phyloP scores from a whole-genome alignment of 1,140 invertebrate genomes.

The Chrysomallon squamiferum region DNA sequence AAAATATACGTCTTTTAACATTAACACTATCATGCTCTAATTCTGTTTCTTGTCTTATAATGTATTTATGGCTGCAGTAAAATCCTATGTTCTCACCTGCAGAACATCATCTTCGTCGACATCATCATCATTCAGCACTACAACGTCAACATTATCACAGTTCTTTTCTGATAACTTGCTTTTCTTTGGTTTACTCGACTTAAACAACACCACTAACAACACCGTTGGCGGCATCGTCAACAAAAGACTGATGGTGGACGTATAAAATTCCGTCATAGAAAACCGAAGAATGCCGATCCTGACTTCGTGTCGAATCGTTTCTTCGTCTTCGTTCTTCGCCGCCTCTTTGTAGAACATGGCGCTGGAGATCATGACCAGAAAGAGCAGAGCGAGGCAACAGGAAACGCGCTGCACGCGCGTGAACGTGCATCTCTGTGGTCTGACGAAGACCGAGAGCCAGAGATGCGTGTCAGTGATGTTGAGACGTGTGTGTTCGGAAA shows the following conservation, averaged over 20 bases:
- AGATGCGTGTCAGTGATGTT: conserved; percentile 60
- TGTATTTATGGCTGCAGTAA: no score
- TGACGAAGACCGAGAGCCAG: conserved; percentile 57
- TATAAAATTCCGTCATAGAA: conserved; percentile 28
- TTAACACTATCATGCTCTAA: no score
- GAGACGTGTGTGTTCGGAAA: conserved; percentile 53
- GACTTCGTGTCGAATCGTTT: conserved; percentile 18
- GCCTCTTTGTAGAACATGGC: conserved; percentile 59
- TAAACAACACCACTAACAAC: conserved; percentile 38
- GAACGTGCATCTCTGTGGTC: conserved; percentile 56
- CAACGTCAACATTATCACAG: no score
- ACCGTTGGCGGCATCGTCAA: conserved; percentile 32
- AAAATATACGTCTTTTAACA: no score
- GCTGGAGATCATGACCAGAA: conserved; percentile 62
- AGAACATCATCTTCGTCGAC: conserved; percentile 20
- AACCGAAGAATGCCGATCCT: conserved; percentile 29
- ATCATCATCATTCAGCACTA: no score
- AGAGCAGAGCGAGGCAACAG: conserved; percentile 55
- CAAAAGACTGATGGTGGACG: conserved; percentile 28
- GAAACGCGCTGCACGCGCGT: conserved; percentile 60
- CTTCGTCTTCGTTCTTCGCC: conserved; percentile 20
- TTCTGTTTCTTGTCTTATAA: no score
- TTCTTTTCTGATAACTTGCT: conserved; percentile 9
- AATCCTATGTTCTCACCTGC: conserved; percentile 18
- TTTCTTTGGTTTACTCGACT: conserved; percentile 20